Evolutionary conservation across 2,797 vertebrate species (phyloP), one percentile per base, ranked within the genome.

Genomic region (Pteropus rufus): DNA sequence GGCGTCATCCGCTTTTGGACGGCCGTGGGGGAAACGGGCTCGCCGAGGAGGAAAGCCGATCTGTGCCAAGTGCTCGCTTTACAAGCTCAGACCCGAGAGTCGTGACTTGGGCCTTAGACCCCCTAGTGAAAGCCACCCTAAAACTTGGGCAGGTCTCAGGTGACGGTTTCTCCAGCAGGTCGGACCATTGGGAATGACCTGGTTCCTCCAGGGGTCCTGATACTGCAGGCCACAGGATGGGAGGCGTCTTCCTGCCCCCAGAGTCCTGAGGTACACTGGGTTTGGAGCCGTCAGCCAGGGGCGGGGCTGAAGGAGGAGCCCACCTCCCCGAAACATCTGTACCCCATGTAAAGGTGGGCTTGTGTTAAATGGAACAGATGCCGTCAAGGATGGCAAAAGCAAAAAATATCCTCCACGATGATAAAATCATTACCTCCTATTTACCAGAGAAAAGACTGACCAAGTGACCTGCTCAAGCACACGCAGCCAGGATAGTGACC

Each of bases 201-300:
- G 21, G 26, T 44, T 64, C 41, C 19, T 65, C 5, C 14, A 15
- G 1, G 7, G 18, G 46, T 36, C 64, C 83, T 0, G 1, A 10
- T 2, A 1, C 1, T 46, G 46, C 10, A 6, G 52, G 39, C 34
- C 5, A 3, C 39, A 23, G 31, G 8, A 7, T 15, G 52, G 58
- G 44, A 54, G 65, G 16, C 34, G 0, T 10, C 34, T 14, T 21
- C 11, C 3, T 34, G 65, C 21, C 11, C 15, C n/a, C 44, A 4
- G 2, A 34, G 16, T 2, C 58, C 21, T 3, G 0, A 9, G 8
- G 11, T 14, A 19, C 56, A 10, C 34, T 24, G 0, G 10, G 7
- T 26, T 21, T n/a, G 15, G 18, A 24, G 6, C 21, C 6, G 1
- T 60, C 56, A 3, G 41, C 31, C 58, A 10, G 23, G 39, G 21